These are phyloP conservation scores for Seriola dumerili DNA, from an alignment of 2,113 vertebrate genomes.

Conservation along the genomic window DNA sequence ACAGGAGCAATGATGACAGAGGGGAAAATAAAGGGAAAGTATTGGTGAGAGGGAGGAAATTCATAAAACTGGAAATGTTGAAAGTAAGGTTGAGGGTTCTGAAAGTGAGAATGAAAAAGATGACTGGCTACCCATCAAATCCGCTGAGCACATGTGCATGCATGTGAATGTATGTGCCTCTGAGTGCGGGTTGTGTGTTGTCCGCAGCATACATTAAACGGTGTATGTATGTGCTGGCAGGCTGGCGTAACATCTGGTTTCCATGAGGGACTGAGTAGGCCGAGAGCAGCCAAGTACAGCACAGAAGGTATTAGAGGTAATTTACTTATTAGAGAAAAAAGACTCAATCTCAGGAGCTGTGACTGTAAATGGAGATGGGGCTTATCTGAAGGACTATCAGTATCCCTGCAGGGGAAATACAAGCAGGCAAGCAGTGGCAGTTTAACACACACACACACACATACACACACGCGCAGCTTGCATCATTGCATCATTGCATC, in stretches of 20 bases:
- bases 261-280: conserved; percentile 88
- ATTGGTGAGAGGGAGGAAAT: conserved; percentile 43
- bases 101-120: conserved; percentile 44
- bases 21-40: conserved; percentile 62
- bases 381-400: conserved; percentile 80
- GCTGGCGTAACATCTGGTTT: conserved; percentile 90
- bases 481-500: conserved; percentile 5
- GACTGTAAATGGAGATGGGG: conserved; percentile 87
- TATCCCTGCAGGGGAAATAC: conserved; percentile 74
- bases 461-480: conserved; percentile 2
- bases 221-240: conserved; percentile 59
- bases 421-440: conserved; percentile 65
- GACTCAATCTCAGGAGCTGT: conserved; percentile 89
- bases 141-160: conserved; percentile 41
- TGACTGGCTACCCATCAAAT: conserved; percentile 44
- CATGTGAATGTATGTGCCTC: conserved; percentile 50
- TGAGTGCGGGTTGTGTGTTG: conserved; percentile 46
- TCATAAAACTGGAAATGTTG: conserved; percentile 37
- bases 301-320: conserved; percentile 96
- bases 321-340: conserved; percentile 93
- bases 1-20: conserved; percentile 59
- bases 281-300: conserved; percentile 91
- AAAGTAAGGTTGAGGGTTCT: conserved; percentile 23
- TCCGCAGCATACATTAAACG: conserved; percentile 53
- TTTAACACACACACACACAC: conserved; percentile 62